Evolutionary conservation across 2,113 vertebrate genomes (phyloP), one percentile per base, ranked within the genome.

Genomic region (Atlantisia rogersi): DNA sequence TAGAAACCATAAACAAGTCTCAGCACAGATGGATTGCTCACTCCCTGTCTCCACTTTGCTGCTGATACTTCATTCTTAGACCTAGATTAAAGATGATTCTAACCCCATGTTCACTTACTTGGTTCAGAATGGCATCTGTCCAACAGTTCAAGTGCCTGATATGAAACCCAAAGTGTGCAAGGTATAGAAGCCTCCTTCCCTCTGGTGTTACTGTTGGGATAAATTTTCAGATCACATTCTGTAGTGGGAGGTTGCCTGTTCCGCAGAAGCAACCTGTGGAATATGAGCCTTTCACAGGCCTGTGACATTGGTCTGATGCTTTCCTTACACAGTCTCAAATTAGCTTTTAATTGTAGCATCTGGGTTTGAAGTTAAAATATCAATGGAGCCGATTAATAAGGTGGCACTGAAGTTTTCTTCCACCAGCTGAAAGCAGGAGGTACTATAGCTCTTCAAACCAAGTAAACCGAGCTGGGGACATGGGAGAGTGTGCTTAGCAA

Each of bases 141-240:
- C 98, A 98, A 88, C 97, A 97, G 95, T 97, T 98, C 95, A 98
- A 98, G 98, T 98, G 98, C 98, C 98, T 98, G 97, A 98, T 97
- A 97, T 1, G 58, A 95, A 98, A 96, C 96, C 97, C 97, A 98
- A 97, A 98, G 97, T 95, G 73, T 97, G 91, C 97, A 97, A 97
- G 93, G 94, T 87, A 39, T 1, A 80, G 92, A 96, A 91, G 89
- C 92, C 90, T 94, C 97, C 95, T 96, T 93, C 92, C 88, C 96
- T 93, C 91, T 97, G 86, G 70, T 94, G 90, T 97, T 97, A 91
- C 90, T 93, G 78, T 81, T 95, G 12, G 88, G 94, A 92, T 96
- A 94, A 95, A 95, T 93, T 95, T 86, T 94, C 76, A 84, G 40
- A 12, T 50, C 77, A 84, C 78, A 96, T 94, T 95, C 63, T 70